Evolutionary conservation across 2,113 vertebrate species (phyloP).

Genomic region (Albula glossodonta): DNA sequence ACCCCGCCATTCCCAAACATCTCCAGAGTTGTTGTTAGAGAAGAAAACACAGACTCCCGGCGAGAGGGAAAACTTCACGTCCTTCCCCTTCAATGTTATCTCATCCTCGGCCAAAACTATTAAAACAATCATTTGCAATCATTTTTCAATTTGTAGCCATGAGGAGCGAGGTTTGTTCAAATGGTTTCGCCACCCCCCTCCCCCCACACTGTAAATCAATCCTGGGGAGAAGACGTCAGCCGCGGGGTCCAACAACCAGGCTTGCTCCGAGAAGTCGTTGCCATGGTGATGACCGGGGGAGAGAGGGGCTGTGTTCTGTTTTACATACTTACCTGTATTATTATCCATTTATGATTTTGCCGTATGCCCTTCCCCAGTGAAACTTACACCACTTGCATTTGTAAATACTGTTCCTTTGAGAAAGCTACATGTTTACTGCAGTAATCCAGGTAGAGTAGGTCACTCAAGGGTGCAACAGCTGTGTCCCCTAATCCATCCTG

Average conservation of each 20-base stretch:
- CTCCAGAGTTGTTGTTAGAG: conserved; percentile 27
- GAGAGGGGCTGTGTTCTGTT: too few species aligned
- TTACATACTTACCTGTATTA: too few species aligned
- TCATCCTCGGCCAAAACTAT: conserved; percentile 21
- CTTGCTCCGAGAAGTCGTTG: background rate
- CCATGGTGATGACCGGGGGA: too few species aligned
- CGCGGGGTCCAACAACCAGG: background rate
- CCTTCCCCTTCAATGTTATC: conserved; percentile 21
- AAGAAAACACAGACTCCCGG: conserved; percentile 1
- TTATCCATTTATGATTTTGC: too few species aligned
- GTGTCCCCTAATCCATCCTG: too few species aligned
- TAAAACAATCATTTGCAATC: conserved; percentile 39
- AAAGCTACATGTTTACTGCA: too few species aligned
- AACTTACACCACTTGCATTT: too few species aligned
- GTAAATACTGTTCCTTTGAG: too few species aligned
- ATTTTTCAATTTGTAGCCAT: conserved; percentile 31
- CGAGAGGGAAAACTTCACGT: conserved; percentile 29
- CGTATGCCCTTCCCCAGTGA: too few species aligned
- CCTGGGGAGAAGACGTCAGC: conserved; percentile 9
- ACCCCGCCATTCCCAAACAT: conserved; percentile 24
- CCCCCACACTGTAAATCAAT: background rate
- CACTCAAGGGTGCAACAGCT: too few species aligned
- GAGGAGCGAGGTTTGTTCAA: conserved; percentile 19
- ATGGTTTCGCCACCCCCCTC: background rate
- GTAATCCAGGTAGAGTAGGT: too few species aligned